Percentiles rank a stretch among this genome's conserved stretches.
Evolutionary conservation across 2,797 vertebrate genomes (phyloP).

Genomic region (Sebastes nivosus): DNA sequence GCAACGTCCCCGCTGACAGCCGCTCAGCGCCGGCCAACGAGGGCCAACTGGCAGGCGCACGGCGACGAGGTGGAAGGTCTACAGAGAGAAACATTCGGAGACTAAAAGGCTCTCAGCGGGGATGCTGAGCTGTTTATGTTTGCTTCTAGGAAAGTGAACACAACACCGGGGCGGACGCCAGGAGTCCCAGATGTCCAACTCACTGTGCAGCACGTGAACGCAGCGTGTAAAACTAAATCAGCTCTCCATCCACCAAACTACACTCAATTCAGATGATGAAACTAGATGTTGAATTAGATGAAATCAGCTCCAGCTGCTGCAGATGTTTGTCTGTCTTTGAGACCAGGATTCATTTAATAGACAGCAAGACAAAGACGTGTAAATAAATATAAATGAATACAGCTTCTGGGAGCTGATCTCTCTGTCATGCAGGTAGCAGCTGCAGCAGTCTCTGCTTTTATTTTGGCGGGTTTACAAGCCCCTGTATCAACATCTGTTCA

Average conservation of each 20-base stretch:
- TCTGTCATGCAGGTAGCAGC: too few relatives aligned
- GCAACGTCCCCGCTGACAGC: constrained; percentile 63
- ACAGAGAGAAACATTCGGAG: constrained; percentile 51
- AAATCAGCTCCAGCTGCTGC: too few relatives aligned
- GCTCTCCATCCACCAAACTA: too few relatives aligned
- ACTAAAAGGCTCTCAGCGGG: constrained; percentile 35
- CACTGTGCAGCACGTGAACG: background rate
- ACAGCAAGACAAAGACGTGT: too few relatives aligned
- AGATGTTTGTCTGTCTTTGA: background rate
- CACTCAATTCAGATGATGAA: too few relatives aligned
- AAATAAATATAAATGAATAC: too few relatives aligned
- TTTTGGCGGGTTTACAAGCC: constrained; percentile 21
- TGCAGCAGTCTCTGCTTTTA: background rate
- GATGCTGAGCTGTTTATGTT: background rate
- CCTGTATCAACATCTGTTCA: constrained; percentile 46
- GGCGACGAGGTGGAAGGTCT: constrained; percentile 47
- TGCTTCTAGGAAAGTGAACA: constrained; percentile 17
- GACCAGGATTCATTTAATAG: too few relatives aligned
- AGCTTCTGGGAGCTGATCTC: too few relatives aligned
- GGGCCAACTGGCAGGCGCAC: constrained; percentile 56
- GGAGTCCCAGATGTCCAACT: background rate
- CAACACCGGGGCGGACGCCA: constrained; percentile 9
- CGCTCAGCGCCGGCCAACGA: constrained; percentile 9
- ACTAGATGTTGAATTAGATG: too few relatives aligned
- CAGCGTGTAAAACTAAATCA: background rate